phyloP scores from a whole-genome alignment of 2,888 invertebrate genomes.

The Ornithoptera priamus region DNA sequence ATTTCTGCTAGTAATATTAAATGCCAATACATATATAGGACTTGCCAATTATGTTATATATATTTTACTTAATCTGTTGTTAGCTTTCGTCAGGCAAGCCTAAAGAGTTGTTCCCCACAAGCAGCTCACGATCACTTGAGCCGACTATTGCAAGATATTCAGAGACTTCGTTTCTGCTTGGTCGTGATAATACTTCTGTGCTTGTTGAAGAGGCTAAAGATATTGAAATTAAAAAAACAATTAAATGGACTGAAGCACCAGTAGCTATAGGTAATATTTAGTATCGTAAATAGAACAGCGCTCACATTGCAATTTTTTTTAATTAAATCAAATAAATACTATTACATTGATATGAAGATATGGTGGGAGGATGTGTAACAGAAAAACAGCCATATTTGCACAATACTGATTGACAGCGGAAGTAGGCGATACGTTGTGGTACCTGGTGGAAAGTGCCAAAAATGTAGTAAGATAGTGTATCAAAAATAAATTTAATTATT shows the following conservation, averaged over 20 bases:
- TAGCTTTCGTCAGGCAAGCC: conserved; percentile 81
- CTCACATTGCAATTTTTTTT: neutral
- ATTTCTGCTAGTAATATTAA: too few species aligned
- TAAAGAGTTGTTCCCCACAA: conserved; percentile 92
- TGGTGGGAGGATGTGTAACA: too few species aligned
- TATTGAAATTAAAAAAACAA: conserved; percentile 81
- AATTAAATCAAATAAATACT: neutral
- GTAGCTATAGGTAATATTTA: conserved; percentile 79
- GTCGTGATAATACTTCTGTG: conserved; percentile 92
- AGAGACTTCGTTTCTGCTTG: conserved; percentile 88
- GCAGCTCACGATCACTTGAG: conserved; percentile 87
- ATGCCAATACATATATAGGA: too few species aligned
- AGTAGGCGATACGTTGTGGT: too few species aligned
- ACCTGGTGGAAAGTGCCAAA: too few species aligned
- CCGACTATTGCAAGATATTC: conserved; percentile 90
- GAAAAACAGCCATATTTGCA: too few species aligned
- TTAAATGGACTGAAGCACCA: conserved; percentile 90
- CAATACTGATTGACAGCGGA: too few species aligned
- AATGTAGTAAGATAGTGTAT: neutral
- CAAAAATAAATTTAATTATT: neutral
- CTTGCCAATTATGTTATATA: neutral
- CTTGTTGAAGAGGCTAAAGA: conserved; percentile 85
- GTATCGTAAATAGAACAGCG: neutral
- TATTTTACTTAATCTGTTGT: conserved; percentile 28
- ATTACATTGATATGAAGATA: neutral